phyloP scores from a whole-genome alignment of 2,797 vertebrate genomes.

The Caiman crocodilus region DNA sequence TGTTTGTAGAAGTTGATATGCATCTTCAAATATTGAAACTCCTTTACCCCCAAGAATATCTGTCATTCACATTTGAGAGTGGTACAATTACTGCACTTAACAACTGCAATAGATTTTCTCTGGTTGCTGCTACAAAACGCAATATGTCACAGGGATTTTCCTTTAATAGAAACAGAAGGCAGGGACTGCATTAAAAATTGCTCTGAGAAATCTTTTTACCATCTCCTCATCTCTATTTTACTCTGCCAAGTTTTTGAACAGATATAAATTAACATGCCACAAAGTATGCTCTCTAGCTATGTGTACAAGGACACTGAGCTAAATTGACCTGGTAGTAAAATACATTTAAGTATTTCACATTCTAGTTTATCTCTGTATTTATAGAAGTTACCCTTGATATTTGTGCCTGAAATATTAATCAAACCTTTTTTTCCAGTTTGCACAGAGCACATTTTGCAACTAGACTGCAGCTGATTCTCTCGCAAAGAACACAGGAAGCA shows the following conservation, averaged over 20 bases:
- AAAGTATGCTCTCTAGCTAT: neutral
- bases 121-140: neutral
- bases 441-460: constrained; percentile 18
- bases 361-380: neutral
- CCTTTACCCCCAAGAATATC: neutral
- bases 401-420: constrained; percentile 33
- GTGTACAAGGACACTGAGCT: neutral
- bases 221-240: neutral
- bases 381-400: neutral
- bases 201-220: neutral
- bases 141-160: neutral
- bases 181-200: neutral
- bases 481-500: neutral
- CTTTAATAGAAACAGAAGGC: neutral
- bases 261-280: neutral
- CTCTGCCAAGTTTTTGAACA: neutral
- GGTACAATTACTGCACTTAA: neutral
- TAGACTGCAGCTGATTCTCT: neutral
- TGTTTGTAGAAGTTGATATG: neutral
- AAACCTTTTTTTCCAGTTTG: neutral
- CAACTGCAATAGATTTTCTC: neutral
- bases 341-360: neutral
- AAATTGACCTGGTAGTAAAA: neutral
- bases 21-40: neutral
- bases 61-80: neutral